Evolutionary conservation across 2,888 invertebrate species (phyloP), one percentile per base, ranked within the genome.

Genomic region (Apotomis capreana): DNA sequence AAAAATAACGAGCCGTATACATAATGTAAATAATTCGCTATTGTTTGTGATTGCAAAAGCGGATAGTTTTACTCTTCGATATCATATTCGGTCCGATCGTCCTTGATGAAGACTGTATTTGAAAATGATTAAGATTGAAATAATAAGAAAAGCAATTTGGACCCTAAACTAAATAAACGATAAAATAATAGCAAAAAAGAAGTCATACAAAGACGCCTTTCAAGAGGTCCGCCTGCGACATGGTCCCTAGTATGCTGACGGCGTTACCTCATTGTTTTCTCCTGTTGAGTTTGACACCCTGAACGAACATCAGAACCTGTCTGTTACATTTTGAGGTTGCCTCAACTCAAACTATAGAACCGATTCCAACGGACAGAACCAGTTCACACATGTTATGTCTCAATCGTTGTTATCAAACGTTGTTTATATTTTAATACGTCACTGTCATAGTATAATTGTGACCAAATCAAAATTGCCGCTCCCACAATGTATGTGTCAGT

Each of bases 401-500:
- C 55, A 46, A 55, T 64, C 64, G 12, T 15, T 10, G 40, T 68
- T n/a, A 64, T 70, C 58, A 64, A 58, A n/a, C 40, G 60, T 44
- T 26, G 10, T 46, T 57, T 49, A 59, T 44, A n/a, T 44, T 44
- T 46, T 3, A 15, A 59, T 40, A 40, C 26, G n/a, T 57, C 57
- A 44, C 37, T 52, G 13, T 36, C 68, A 59, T 59, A 54, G 54
- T 54, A 51, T 68, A 40, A 26, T 59, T 51, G 49, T 67, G 13
- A 37, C 51, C 54, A 10, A 37, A 26, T 59, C 26, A 36, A 52
- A 70, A 64, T 70, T 58, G 40, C 54, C n/a, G 13, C n/a, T 51
- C 51, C 55, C 68, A 78, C 78, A 78, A 80, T 78, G 77, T 77
- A 65, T 74, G 40, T 75, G 81, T 76, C 83, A 78, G 85, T 83